Base-by-base conservation (phyloP, 1,140 invertebrate genomes). In the Saccostrea cuccullata region DNA sequence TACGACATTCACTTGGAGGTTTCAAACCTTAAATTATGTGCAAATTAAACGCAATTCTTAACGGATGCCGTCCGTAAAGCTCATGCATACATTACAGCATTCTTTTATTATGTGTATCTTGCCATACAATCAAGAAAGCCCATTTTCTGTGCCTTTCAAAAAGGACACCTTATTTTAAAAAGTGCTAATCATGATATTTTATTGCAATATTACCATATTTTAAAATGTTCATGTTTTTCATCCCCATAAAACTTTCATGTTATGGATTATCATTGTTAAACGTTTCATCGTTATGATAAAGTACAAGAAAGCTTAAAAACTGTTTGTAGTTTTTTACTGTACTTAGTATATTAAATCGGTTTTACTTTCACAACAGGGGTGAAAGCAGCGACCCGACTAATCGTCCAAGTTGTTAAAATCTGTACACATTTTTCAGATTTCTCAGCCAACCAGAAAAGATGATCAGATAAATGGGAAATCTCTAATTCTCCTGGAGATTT, bases 111-210 rank as follows among this genome's bases (percentile, higher is more conserved):
- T 56, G 40, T 84, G 55, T 84, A 55, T 84, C 55, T 84, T 84
- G 40, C 40, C 82, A 84, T 84, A 77, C 70, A 77, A 77, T 77
- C 70, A 77, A 77, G 70, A 30, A 77, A 15, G 26, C 26, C 60
- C 47, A 30, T 30, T 30, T 23, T 36, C 12, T 36, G 70, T 77
- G 70, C 70, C 70, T 77, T 77, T 77, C 70, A 77, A 77, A 77
- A 77, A 77, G 70, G 70, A 77, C 70, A 77, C 70, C 70, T 73
- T 77, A 77, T 77, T 30, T 77, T 77, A 30, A 36, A 77, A 77
- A 77, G 70, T 77, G 70, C 70, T 77, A 77, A 77, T 77, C 70
- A 77, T 77, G 70, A 77, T 77, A 77, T 77, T 77, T 77, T 73
- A 20, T 77, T 77, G 70, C 70, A 77, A 77, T 77, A 77, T 77